Conservation (phyloP, 2,888 invertebrate species). For the Stenoptilia bipunctidactyla region DNA sequence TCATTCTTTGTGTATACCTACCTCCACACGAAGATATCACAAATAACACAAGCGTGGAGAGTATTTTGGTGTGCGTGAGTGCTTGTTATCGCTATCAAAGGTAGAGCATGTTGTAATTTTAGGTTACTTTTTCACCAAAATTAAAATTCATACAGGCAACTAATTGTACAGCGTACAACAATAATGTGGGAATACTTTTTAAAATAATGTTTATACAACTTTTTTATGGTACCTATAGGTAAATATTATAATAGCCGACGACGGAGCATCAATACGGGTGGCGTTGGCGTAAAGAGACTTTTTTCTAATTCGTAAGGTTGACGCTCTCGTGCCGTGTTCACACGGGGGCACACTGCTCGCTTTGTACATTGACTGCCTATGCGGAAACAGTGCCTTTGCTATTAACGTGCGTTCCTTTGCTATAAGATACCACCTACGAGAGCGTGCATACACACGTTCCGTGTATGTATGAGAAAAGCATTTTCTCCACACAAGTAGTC, state of each 20-base stretch:
- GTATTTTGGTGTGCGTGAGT: conserved; percentile 33
- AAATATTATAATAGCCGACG: too few relatives aligned
- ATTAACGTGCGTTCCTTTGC: conserved; percentile 65
- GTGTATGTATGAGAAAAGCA: conserved; percentile 38
- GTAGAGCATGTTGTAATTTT: background rate
- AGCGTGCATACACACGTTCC: conserved; percentile 31
- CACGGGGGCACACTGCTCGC: conserved; percentile 41
- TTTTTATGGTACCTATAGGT: too few relatives aligned
- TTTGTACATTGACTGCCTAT: conserved; percentile 51
- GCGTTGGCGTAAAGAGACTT: conserved; percentile 43
- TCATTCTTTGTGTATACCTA: conserved; percentile 32
- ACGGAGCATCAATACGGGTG: conserved; percentile 9
- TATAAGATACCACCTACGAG: conserved; percentile 61
- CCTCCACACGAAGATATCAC: conserved; percentile 23
- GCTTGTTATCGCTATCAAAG: conserved; percentile 33
- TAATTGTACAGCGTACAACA: too few relatives aligned
- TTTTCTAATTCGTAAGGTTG: conserved; percentile 68
- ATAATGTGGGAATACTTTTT: too few relatives aligned
- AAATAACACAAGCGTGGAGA: background rate
- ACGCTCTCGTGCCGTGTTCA: conserved; percentile 52
- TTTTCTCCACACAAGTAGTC: conserved; percentile 45
- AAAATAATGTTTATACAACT: too few relatives aligned
- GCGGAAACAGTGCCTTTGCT: conserved; percentile 65
- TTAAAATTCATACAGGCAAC: too few relatives aligned
- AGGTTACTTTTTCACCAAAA: too few relatives aligned